Evolutionary conservation across 2,113 vertebrate species (phyloP).

Genomic region (Alosa alosa): DNA sequence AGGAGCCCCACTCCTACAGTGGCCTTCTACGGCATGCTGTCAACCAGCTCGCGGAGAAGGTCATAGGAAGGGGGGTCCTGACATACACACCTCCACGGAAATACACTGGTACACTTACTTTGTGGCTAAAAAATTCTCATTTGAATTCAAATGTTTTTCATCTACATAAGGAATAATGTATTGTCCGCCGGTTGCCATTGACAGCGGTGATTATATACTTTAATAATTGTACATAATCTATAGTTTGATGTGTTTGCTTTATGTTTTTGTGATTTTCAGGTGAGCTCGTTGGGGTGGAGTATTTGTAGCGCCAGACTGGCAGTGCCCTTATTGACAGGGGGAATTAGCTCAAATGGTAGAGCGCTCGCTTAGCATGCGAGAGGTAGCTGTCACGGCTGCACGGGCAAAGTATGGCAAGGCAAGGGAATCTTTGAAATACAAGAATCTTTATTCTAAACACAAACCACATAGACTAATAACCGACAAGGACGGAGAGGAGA

Average conservation of each 20-base stretch:
- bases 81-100: neutral
- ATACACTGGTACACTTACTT: neutral
- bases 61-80: slow-evolving; percentile 6
- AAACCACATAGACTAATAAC: too few relatives aligned
- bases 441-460: too few relatives aligned
- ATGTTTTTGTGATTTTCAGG: neutral
- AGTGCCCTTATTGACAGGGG: slow-evolving; percentile 41
- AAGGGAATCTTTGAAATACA: too few relatives aligned
- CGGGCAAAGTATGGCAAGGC: too few relatives aligned
- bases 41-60: slow-evolving; percentile 4
- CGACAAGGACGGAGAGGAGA: too few relatives aligned
- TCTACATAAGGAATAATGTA: neutral
- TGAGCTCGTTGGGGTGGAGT: neutral
- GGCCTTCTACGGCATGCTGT: slow-evolving; percentile 15
- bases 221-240: neutral
- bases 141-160: neutral
- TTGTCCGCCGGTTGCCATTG: too few relatives aligned
- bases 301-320: too few relatives aligned
- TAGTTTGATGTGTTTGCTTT: neutral
- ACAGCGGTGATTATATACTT: too few relatives aligned
- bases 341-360: slow-evolving; percentile 73
- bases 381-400: too few relatives aligned
- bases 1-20: neutral
- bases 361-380: slow-evolving; percentile 67
- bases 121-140: neutral